Percentiles rank a stretch among this genome's conserved stretches.
phyloP scores from a whole-genome alignment of 2,113 vertebrate species.

The Platichthys flesus region DNA sequence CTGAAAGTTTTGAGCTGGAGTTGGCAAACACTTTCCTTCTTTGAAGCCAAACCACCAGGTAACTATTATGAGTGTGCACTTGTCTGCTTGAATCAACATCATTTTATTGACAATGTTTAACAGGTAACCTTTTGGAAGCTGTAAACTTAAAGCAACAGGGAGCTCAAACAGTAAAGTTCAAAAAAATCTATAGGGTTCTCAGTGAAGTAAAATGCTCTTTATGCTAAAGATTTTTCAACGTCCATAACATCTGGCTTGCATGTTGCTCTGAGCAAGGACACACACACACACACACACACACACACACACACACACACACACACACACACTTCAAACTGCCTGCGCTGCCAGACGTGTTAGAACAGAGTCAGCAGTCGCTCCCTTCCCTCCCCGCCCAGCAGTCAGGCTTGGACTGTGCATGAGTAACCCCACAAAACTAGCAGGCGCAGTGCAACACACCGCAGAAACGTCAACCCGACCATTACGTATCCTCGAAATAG shows the following conservation, averaged over 20 bases:
- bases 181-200: too few species aligned
- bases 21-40: not conserved
- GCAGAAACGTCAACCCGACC: conserved; percentile 51
- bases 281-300: conserved; percentile 1
- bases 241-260: conserved; percentile 66
- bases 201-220: too few species aligned
- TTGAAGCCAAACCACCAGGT: not conserved
- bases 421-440: conserved; percentile 68
- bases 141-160: not conserved
- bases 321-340: conserved; percentile 37
- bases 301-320: not conserved
- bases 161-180: not conserved
- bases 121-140: too few species aligned
- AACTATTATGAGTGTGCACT: not conserved
- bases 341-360: conserved; percentile 68
- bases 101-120: not conserved
- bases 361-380: conserved; percentile 72
- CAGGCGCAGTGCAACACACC: conserved; percentile 55
- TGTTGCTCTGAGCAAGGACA: conserved; percentile 50
- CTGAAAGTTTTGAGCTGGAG: too few species aligned
- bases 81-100: not conserved
- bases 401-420: conserved; percentile 55
- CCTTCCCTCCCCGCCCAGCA: conserved; percentile 60
- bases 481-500: conserved; percentile 73
- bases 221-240: conserved; percentile 28